phyloP scores from a whole-genome alignment of 2,888 invertebrate species.

The Agriopis aurantiaria region DNA sequence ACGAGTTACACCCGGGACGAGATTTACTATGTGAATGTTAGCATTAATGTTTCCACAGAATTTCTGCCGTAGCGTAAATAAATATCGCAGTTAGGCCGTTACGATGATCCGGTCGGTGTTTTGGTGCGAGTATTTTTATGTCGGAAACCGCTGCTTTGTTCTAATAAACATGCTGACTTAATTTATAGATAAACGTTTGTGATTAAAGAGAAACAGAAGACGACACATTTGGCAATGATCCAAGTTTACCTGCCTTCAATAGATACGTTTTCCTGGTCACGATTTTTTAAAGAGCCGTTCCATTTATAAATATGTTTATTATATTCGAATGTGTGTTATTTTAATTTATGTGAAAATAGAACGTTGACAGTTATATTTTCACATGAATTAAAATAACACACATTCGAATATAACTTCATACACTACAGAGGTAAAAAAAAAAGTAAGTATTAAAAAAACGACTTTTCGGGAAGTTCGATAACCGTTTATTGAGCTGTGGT shows the following conservation, averaged over 20 bases:
- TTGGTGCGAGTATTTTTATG: constrained; percentile 72
- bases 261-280: constrained; percentile 7
- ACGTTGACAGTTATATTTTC: constrained; percentile 9
- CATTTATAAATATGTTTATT: background rate
- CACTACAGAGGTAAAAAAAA: background rate
- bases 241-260: constrained; percentile 49
- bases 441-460: too few relatives aligned
- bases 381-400: background rate
- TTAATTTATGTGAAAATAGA: background rate
- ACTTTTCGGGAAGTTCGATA: too few relatives aligned
- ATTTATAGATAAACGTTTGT: constrained; percentile 60
- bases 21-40: constrained; percentile 36
- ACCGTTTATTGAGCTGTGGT: too few relatives aligned
- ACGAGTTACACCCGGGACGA: constrained; percentile 19
- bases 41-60: constrained; percentile 37
- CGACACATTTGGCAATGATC: constrained; percentile 58
- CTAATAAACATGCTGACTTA: constrained; percentile 57
- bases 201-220: constrained; percentile 61
- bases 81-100: constrained; percentile 28
- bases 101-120: constrained; percentile 64
- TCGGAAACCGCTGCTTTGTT: constrained; percentile 60
- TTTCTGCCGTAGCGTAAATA: constrained; percentile 33
- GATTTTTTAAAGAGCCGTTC: constrained; percentile 1
- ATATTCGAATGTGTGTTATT: background rate
- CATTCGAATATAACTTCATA: background rate